phyloP scores from a whole-genome alignment of 2,113 vertebrate species.

The Gulo gulo region DNA sequence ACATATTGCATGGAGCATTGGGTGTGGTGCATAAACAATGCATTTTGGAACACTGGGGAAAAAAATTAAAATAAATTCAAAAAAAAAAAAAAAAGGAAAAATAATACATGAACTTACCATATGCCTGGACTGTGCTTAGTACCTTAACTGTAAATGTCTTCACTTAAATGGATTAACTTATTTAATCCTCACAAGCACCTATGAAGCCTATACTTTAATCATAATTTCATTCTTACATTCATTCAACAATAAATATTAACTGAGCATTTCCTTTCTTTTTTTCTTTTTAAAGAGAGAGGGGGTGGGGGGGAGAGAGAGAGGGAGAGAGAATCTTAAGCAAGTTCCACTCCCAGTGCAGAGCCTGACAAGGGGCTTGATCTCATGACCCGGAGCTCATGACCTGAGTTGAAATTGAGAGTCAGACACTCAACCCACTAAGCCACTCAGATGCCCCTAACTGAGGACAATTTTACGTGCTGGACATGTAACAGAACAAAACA shows the following conservation, averaged over 20 bases:
- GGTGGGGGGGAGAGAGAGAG: not conserved
- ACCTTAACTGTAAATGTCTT: not conserved
- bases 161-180: not conserved
- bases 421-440: not conserved
- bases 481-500: not conserved
- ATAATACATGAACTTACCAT: not conserved
- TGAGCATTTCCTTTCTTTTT: not conserved
- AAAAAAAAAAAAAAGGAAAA: not conserved
- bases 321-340: not conserved
- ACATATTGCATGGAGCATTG: no score
- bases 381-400: not conserved
- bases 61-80: no score
- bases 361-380: not conserved
- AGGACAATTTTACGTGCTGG: not conserved
- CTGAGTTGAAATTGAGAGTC: not conserved
- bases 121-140: not conserved
- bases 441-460: not conserved
- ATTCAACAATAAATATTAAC: slow-evolving; percentile 22
- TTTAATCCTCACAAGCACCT: slow-evolving; percentile 11
- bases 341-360: not conserved
- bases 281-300: not conserved
- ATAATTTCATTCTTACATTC: not conserved
- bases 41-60: no score
- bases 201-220: not conserved
- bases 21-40: no score